Conservation (phyloP, 2,797 vertebrate genomes). For the Thunnus albacares region DNA sequence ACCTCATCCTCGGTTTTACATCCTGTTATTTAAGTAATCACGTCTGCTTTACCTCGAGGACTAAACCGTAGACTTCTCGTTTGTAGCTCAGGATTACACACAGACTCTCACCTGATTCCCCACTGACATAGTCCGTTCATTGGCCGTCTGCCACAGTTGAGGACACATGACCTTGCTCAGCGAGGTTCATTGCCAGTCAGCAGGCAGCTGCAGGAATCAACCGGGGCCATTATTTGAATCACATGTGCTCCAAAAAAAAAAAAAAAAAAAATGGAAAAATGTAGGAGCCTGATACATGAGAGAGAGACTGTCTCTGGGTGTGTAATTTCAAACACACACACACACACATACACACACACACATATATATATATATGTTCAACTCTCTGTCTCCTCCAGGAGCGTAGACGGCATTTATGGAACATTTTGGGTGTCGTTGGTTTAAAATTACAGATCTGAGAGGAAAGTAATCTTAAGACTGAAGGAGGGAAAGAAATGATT, state of each 20-base stretch:
- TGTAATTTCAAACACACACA: constrained; percentile 11
- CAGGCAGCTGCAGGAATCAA: constrained; percentile 45
- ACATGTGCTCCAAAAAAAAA: background rate
- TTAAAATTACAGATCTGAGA: constrained; percentile 8
- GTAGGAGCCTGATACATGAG: background rate
- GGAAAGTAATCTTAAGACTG: background rate
- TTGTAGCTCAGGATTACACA: constrained; percentile 25
- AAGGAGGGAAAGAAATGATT: background rate
- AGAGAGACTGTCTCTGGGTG: background rate
- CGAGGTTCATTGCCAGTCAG: constrained; percentile 31
- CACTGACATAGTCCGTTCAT: constrained; percentile 3
- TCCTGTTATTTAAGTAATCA: background rate
- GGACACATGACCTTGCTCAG: constrained; percentile 36
- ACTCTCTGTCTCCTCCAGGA: background rate
- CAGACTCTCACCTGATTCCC: constrained; percentile 36
- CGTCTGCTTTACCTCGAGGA: background rate
- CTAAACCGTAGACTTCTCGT: background rate
- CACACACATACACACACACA: too few species aligned
- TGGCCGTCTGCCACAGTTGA: constrained; percentile 40
- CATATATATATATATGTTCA: too few species aligned
- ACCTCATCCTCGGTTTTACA: too few species aligned
- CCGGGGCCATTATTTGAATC: constrained; percentile 7
- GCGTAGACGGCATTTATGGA: constrained; percentile 1
- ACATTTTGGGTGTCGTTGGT: background rate
- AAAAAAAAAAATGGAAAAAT: background rate